Base-by-base conservation (phyloP, 1,140 invertebrate species). In the Atopsyche davidsoni region DNA sequence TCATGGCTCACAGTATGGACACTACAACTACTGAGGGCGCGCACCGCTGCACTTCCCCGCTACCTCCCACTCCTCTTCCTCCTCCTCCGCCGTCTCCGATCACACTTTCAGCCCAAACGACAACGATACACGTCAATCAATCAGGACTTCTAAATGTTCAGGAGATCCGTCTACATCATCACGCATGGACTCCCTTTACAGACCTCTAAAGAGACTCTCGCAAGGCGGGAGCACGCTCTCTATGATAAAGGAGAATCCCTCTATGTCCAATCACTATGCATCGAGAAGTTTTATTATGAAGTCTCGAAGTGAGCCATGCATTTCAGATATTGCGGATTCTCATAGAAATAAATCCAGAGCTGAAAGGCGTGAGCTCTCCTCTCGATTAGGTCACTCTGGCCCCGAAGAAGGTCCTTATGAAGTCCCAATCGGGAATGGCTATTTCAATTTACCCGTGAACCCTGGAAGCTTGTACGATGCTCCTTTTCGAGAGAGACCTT, bases 1-100 rank as follows among this genome's bases (percentile, higher is more conserved):
- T 63, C 88, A 92, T 66, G 88, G 89, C 59, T 90, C 89, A 14
- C 89, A 92, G 64, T 93, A 94, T 65, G 89, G 87, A n/a, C 89
- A 88, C 9, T 92, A 93, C 75, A 89, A 89, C 70, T 89, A 89
- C 67, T 89, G 79, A 82, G 62, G 65, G 62, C 36, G 59, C 64
- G 53, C 52, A 50, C 52, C 52, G 52, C 57, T 55, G 32, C 23
- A 55, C 34, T 39, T 62, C 67, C 64, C 63, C 58, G 62, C 67
- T 51, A 66, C 69, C 63, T 63, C 64, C 52, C 21, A 41, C 14
- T n/a, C n/a, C 56, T 60, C 63, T 50, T 52, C 55, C n/a, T 38
- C 39, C 24, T 46, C 56, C 18, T 34, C 36, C 14, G 39, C 40
- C 10, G 7, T 49, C 22, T n/a, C n/a, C n/a, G n/a, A n/a, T n/a